Conservation (phyloP, 2,113 vertebrate genomes). For the Heterotis niloticus region DNA sequence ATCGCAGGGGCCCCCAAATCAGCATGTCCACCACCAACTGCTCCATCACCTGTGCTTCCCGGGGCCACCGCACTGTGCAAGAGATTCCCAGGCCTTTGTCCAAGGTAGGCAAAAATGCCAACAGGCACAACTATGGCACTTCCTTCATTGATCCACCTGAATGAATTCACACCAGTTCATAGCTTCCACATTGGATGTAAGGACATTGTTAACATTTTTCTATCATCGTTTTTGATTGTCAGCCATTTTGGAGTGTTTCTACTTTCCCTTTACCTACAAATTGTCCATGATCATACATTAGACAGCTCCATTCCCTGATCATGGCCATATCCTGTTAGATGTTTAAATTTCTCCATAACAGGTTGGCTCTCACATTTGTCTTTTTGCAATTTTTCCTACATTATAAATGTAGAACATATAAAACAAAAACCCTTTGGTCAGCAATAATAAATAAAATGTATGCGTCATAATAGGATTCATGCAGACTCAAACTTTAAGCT, state of each 20-base stretch:
- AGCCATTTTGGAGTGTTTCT: conserved; percentile 22
- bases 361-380: conserved; percentile 18
- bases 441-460: too few species aligned
- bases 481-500: too few species aligned
- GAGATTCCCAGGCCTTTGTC: conserved; percentile 44
- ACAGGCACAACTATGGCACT: conserved; percentile 12
- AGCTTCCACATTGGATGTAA: conserved; percentile 35
- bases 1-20: conserved; percentile 27
- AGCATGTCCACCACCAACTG: conserved; percentile 34
- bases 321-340: conserved; percentile 37
- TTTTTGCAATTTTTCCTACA: conserved; percentile 12
- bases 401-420: too few species aligned
- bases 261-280: conserved; percentile 23
- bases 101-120: conserved; percentile 42
- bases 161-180: conserved; percentile 30
- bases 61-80: conserved; percentile 19
- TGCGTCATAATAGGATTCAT: too few species aligned
- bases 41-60: conserved; percentile 25
- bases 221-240: conserved; percentile 21
- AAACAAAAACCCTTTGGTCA: too few species aligned
- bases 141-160: background rate
- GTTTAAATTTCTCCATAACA: conserved; percentile 35
- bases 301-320: conserved; percentile 33
- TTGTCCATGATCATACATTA: conserved; percentile 34
- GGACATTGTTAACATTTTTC: conserved; percentile 33